Percentiles rank a stretch among this genome's conserved stretches.
Evolutionary conservation across 2,888 invertebrate species (phyloP).

Genomic region (Tholera decimalis): DNA sequence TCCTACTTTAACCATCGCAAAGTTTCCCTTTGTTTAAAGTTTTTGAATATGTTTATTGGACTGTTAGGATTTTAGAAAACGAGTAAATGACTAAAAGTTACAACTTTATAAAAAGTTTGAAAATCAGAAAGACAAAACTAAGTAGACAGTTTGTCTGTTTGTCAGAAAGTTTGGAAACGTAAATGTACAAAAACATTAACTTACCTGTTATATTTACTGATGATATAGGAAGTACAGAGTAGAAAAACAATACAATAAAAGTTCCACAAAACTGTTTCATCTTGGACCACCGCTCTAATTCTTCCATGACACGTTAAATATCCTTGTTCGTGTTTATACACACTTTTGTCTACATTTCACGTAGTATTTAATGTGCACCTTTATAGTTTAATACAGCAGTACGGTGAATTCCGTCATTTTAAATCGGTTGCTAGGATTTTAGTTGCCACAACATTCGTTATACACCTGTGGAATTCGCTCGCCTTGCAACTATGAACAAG

Average conservation of each 20-base stretch:
- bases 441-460: constrained; percentile 85
- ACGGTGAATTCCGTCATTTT: constrained; percentile 60
- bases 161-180: too few relatives aligned
- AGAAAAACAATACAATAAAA: constrained; percentile 72
- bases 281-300: constrained; percentile 85
- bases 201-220: constrained; percentile 82
- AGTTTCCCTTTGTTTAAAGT: background rate
- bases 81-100: background rate
- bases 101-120: constrained; percentile 21
- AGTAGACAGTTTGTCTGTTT: background rate
- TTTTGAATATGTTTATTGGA: background rate
- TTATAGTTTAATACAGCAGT: constrained; percentile 39
- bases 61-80: background rate
- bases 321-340: constrained; percentile 54
- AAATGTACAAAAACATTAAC: too few relatives aligned
- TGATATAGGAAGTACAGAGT: constrained; percentile 63
- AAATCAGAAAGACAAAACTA: constrained; percentile 22
- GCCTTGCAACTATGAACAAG: constrained; percentile 77
- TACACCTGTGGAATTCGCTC: constrained; percentile 87
- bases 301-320: constrained; percentile 84
- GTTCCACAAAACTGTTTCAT: constrained; percentile 79
- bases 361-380: constrained; percentile 41
- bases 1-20: background rate
- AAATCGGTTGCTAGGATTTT: constrained; percentile 86
- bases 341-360: constrained; percentile 63